These are phyloP conservation scores for Achroia grisella DNA, from an alignment of 1,140 invertebrate genomes.

Conservation along the genomic window DNA sequence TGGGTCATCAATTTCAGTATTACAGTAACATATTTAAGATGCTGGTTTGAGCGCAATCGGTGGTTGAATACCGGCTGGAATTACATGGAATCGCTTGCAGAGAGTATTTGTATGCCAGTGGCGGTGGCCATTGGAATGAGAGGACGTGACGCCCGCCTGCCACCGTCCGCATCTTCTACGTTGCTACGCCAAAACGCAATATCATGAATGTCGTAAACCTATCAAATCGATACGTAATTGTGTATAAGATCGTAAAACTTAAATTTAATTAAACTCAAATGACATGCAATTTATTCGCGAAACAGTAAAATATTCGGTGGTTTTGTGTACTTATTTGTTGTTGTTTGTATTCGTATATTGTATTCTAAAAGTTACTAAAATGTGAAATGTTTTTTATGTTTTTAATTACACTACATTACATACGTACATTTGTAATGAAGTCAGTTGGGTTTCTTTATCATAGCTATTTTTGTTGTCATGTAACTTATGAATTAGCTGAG, in stretches of 20 bases:
- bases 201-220: conserved; percentile 40
- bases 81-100: conserved; percentile 59
- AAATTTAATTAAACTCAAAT: conserved; percentile 1
- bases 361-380: too few relatives aligned
- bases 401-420: too few relatives aligned
- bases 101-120: conserved; percentile 63
- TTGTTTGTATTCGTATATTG: too few relatives aligned
- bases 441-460: too few relatives aligned
- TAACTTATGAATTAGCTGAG: too few relatives aligned
- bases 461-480: too few relatives aligned
- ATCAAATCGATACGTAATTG: conserved; percentile 12
- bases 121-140: conserved; percentile 61
- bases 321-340: too few relatives aligned
- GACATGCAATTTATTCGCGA: not conserved
- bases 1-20: conserved; percentile 18
- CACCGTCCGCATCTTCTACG: conserved; percentile 25
- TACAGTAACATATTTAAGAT: conserved; percentile 65
- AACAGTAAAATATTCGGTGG: too few relatives aligned
- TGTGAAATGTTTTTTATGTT: too few relatives aligned
- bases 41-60: conserved; percentile 51
- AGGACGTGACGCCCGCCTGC: conserved; percentile 41
- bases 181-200: conserved; percentile 53
- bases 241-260: not conserved
- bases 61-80: conserved; percentile 48
- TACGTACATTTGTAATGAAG: too few relatives aligned